A percentile compares a stretch with the other conserved stretches of the same genome.
Evolutionary conservation across 1,140 invertebrate species (phyloP).

Genomic region (Cyrtorhinus lividipennis): DNA sequence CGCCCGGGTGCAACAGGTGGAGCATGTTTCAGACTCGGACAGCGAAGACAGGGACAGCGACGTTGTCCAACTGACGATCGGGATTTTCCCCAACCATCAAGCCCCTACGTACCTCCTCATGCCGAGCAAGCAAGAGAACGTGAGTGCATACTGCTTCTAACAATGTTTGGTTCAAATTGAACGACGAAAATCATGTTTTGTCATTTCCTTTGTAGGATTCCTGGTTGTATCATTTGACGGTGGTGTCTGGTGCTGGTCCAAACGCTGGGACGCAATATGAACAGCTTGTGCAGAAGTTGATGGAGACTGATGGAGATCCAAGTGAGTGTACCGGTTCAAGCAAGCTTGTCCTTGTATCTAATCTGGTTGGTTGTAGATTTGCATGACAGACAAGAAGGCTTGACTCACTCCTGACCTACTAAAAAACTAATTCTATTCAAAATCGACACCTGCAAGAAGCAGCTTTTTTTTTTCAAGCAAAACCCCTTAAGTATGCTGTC

Average conservation of each 20-base stretch:
- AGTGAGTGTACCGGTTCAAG: no score
- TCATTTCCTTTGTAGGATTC: conserved; percentile 45
- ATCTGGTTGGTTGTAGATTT: no score
- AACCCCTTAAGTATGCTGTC: no score
- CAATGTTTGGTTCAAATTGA: background rate
- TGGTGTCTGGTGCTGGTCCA: conserved; percentile 79
- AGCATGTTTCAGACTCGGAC: conserved; percentile 81
- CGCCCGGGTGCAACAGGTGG: conserved; percentile 82
- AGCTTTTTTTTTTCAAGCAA: background rate
- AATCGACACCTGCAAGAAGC: background rate
- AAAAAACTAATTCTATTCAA: no score
- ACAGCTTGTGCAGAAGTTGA: conserved; percentile 82
- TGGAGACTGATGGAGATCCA: conserved; percentile 89
- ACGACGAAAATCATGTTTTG: background rate
- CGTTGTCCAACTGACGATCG: conserved; percentile 61
- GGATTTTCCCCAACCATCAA: conserved; percentile 81
- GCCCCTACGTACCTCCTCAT: conserved; percentile 85
- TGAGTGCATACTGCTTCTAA: conserved; percentile 25
- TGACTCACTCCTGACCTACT: no score
- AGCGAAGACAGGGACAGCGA: conserved; percentile 72
- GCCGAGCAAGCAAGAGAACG: conserved; percentile 66
- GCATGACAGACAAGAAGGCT: no score
- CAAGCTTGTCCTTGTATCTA: no score
- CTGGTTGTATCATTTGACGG: conserved; percentile 88
- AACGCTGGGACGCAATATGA: conserved; percentile 88